These are phyloP conservation scores for Conger conger DNA, from an alignment of 2,113 vertebrate genomes.

Conservation along the genomic window DNA sequence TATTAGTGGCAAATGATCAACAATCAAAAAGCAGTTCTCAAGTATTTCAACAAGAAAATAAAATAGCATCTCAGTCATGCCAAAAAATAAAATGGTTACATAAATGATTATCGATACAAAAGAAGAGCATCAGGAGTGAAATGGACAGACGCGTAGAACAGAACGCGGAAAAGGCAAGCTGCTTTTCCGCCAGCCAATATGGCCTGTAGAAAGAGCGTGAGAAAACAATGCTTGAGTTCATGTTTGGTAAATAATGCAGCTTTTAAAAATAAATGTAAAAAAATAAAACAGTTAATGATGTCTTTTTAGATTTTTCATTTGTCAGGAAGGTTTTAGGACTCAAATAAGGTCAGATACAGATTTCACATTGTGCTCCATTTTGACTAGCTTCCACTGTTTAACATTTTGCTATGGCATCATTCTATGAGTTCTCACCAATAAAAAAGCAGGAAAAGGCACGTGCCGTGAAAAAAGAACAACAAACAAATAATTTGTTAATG, in stretches of 20 bases:
- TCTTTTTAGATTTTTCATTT: constrained; percentile 43
- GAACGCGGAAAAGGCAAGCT: constrained; percentile 72
- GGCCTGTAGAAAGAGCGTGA: constrained; percentile 73
- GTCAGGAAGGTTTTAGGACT: constrained; percentile 62
- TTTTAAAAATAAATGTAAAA: constrained; percentile 56
- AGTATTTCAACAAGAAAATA: constrained; percentile 62
- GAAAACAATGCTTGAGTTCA: constrained; percentile 58
- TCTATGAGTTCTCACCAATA: constrained; percentile 63
- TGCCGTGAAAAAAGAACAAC: constrained; percentile 60
- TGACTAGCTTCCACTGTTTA: constrained; percentile 39
- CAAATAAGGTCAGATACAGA: constrained; percentile 53
- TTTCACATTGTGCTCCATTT: constrained; percentile 64
- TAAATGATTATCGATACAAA: constrained; percentile 50
- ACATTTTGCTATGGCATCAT: constrained; percentile 58
- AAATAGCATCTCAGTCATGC: constrained; percentile 68
- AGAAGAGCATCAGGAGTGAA: constrained; percentile 72
- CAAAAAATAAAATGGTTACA: constrained; percentile 62
- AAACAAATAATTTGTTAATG: constrained; percentile 33
- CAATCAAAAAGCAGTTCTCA: constrained; percentile 74
- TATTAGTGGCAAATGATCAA: constrained; percentile 74
- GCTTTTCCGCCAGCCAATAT: constrained; percentile 73
- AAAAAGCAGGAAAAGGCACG: constrained; percentile 76
- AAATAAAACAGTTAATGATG: constrained; percentile 58
- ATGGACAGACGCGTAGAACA: constrained; percentile 67
- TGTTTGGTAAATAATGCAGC: constrained; percentile 65